phyloP scores from a whole-genome alignment of 1,140 invertebrate genomes.

The Melipona quadrifasciata region DNA sequence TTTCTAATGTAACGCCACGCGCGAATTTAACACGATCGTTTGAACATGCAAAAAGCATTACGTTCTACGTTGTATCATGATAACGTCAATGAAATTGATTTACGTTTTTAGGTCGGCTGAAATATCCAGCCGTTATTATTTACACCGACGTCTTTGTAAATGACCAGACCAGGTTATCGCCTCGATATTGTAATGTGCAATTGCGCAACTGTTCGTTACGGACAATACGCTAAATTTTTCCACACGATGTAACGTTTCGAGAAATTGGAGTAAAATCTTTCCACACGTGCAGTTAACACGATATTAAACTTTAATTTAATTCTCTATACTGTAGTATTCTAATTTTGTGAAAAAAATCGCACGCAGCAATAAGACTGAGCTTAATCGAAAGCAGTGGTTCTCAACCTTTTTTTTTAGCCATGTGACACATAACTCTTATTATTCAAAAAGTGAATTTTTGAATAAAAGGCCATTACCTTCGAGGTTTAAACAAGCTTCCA shows the following conservation, averaged over 20 bases:
- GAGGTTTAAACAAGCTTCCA: too few relatives aligned
- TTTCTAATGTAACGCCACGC: not conserved
- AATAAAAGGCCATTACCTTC: too few relatives aligned
- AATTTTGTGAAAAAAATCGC: too few relatives aligned
- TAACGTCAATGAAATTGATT: conserved; percentile 26
- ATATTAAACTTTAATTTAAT: not conserved
- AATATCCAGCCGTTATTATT: not conserved
- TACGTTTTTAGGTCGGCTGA: not conserved
- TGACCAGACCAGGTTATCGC: not conserved
- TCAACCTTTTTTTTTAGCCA: too few relatives aligned
- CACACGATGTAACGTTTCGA: too few relatives aligned
- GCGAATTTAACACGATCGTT: not conserved
- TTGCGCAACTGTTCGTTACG: not conserved
- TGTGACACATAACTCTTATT: too few relatives aligned
- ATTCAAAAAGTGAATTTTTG: too few relatives aligned
- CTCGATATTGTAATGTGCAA: too few relatives aligned
- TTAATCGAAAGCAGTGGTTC: too few relatives aligned
- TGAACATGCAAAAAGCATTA: not conserved
- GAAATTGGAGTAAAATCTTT: not conserved
- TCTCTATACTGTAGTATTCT: not conserved
- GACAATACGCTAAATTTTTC: not conserved
- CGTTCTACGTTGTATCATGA: not conserved
- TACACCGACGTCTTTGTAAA: not conserved
- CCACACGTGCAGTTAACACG: not conserved
- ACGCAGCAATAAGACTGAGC: too few relatives aligned